A percentile compares a stretch with the other conserved stretches of the same genome.
Evolutionary conservation across 2,888 invertebrate genomes (phyloP).

Genomic region (Candidula unifasciata): DNA sequence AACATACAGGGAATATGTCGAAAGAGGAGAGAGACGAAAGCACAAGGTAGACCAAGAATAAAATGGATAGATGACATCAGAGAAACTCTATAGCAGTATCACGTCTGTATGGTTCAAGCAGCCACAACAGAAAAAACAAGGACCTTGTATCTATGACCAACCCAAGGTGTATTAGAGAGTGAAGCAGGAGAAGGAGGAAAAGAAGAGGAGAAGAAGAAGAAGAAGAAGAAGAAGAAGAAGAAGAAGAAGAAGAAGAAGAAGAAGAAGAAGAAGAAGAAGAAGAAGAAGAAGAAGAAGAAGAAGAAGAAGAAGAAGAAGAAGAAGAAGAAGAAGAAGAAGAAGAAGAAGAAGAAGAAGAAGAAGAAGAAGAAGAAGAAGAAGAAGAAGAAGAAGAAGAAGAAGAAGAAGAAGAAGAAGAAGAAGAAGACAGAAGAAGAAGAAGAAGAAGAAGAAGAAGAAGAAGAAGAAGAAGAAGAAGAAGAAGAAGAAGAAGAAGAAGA

Average conservation of each 20-base stretch:
- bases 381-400: slow-evolving; percentile 32
- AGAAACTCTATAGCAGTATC: too few species aligned
- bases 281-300: slow-evolving; percentile 21
- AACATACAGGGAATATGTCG: too few species aligned
- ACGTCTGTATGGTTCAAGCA: too few species aligned
- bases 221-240: slow-evolving; percentile 11
- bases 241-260: background rate
- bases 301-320: slow-evolving; percentile 19
- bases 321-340: slow-evolving; percentile 1
- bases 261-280: slow-evolving; percentile 14
- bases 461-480: background rate
- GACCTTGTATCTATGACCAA: too few species aligned
- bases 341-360: slow-evolving; percentile 7
- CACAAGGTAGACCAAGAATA: too few species aligned
- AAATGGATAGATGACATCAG: too few species aligned
- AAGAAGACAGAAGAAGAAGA: background rate
- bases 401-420: slow-evolving; percentile 12
- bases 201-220: background rate
- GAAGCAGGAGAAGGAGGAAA: background rate
- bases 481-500: background rate
- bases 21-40: too few species aligned
- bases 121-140: too few species aligned
- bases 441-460: background rate
- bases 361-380: slow-evolving; percentile 16
- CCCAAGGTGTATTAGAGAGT: too few species aligned